Evolutionary conservation across 2,113 vertebrate species (phyloP).

Genomic region (Tychaedon coryphoeus): DNA sequence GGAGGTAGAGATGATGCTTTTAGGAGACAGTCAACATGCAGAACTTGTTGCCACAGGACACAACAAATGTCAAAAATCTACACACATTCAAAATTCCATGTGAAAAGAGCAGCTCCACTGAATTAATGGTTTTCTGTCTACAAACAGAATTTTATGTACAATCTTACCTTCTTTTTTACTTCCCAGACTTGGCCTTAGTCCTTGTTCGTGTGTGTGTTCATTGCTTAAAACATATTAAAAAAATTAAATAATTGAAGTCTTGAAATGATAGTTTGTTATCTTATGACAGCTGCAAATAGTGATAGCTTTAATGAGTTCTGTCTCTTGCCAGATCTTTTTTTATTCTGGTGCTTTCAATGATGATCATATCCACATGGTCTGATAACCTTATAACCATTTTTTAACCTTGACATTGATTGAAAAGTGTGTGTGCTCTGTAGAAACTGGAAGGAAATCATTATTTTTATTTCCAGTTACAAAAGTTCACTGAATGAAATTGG

Average conservation of each 20-base stretch:
- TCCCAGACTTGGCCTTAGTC: background rate
- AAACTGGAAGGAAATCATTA: background rate
- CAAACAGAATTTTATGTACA: background rate
- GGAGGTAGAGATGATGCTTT: background rate
- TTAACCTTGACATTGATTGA: background rate
- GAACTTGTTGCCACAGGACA: background rate
- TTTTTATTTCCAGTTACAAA: background rate
- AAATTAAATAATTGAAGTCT: background rate
- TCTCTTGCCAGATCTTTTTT: background rate
- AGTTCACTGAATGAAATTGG: background rate
- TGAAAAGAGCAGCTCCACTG: background rate
- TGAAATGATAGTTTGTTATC: background rate
- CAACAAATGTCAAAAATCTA: background rate
- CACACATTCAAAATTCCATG: accelerated
- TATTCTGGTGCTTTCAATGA: background rate
- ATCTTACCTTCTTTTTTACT: background rate
- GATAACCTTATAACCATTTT: background rate
- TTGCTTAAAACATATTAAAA: background rate
- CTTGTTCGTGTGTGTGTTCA: background rate
- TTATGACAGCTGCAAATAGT: background rate
- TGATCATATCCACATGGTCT: background rate
- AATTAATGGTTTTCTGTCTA: background rate
- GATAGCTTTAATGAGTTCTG: background rate
- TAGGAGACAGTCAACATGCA: background rate
- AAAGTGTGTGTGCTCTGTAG: background rate